Evolutionary conservation across 92 coral and sea anemone species (phyloP), one percentile per base, ranked within the genome.

Genomic region (Palythoa heliodiscus): DNA sequence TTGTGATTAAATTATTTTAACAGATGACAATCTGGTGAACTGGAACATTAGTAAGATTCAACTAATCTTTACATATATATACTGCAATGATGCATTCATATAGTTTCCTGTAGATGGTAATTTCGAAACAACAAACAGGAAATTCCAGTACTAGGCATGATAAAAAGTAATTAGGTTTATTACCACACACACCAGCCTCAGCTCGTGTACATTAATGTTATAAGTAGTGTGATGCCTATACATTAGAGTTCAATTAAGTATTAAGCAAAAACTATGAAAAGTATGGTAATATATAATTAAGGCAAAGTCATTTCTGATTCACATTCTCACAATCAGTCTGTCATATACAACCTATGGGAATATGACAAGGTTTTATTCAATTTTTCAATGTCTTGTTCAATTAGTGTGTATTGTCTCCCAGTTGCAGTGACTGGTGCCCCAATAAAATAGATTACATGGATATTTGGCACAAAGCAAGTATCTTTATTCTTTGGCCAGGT

Each of bases 351-450:
- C n/a, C 48, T 76, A 57, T 76, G 3, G 14, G 48, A 54, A 79
- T 54, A 70, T 67, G 55, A 68, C 35, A 87, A 87, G 82, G 64
- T 29, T 77, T 87, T 79, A 86, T 87, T 87, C 72, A 40, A 78
- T 78, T 54, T 22, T 57, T 78, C 60, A 66, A 79, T 70, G 86
- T 87, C 86, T 71, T 79, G 37, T 52, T 71, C 89, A 70, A 52
- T 66, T 58, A 87, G 80, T 50, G 73, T 87, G 89, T 87, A 87
- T 50, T 87, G 86, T 87, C 89, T 87, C 50, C 86, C 80, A 52
- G 86, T 87, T 78, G 52, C 75, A 63, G 86, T 78, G 43, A 87
- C 64, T 55, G 86, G 89, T 68, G 81, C 86, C 39, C 74, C 72
- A 87, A 69, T 87, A 38, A 86, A 47, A 53, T 82, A 87, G 58